phyloP scores from a whole-genome alignment of 2,888 invertebrate species.

The Drosophila colorata region DNA sequence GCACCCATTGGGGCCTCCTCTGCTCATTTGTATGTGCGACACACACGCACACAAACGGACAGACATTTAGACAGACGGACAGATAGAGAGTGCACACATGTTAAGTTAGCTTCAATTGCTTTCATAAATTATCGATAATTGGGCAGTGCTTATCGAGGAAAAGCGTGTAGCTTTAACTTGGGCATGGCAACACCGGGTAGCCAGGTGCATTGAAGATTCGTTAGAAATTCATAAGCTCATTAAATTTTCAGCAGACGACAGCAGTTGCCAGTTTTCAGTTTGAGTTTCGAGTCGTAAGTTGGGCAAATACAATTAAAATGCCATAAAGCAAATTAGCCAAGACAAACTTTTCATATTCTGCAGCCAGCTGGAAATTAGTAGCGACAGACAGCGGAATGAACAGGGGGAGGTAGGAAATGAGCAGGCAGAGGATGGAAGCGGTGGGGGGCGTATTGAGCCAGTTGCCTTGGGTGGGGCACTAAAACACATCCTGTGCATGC shows the following conservation, averaged over 20 bases:
- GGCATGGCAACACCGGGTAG: not conserved
- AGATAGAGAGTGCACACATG: constrained; percentile 46
- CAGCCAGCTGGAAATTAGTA: constrained; percentile 72
- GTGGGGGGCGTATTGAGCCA: constrained; percentile 13
- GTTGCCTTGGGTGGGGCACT: constrained; percentile 49
- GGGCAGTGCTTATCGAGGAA: constrained; percentile 58
- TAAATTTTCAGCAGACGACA: constrained; percentile 68
- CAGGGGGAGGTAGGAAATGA: not conserved
- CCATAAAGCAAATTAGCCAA: constrained; percentile 80
- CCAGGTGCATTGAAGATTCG: constrained; percentile 47
- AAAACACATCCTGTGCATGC: constrained; percentile 72
- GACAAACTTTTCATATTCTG: constrained; percentile 77
- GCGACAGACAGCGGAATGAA: constrained; percentile 42
- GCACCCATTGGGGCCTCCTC: constrained; percentile 61
- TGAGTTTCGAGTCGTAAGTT: constrained; percentile 38
- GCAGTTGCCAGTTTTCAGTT: constrained; percentile 20
- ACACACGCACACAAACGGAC: constrained; percentile 21
- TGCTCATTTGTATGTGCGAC: constrained; percentile 63
- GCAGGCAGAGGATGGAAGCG: too few relatives aligned
- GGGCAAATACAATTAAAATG: constrained; percentile 78
- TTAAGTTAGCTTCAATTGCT: constrained; percentile 64
- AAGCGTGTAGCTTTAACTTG: constrained; percentile 27
- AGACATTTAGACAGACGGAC: constrained; percentile 12
- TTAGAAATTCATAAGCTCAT: constrained; percentile 78
- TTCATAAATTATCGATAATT: constrained; percentile 75